Evolutionary conservation across 1,140 invertebrate genomes (phyloP).

Genomic region (Pseudomyrmex concolor): DNA sequence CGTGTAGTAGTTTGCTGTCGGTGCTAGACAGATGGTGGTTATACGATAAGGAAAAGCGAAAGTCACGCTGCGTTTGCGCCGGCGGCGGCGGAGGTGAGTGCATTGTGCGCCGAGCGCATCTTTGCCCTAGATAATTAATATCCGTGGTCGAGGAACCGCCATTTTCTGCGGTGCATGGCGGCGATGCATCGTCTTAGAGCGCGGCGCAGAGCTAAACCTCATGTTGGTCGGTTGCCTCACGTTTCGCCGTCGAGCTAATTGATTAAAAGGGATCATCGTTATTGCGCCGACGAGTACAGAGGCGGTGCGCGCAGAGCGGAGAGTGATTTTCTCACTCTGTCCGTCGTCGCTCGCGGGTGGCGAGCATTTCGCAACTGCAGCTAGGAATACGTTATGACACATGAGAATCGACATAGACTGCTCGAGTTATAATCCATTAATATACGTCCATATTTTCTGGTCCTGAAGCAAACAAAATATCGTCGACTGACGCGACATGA

Average conservation of each 20-base stretch:
- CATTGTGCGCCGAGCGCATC: slow-evolving; percentile 66
- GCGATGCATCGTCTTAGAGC: slow-evolving; percentile 26
- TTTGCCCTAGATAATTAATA: slow-evolving; percentile 81
- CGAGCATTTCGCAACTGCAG: slow-evolving; percentile 40
- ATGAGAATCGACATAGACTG: not conserved
- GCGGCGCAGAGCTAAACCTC: slow-evolving; percentile 37
- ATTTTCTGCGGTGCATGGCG: slow-evolving; percentile 58
- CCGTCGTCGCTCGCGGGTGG: slow-evolving; percentile 34
- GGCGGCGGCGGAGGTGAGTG: slow-evolving; percentile 26
- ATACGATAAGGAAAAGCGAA: slow-evolving; percentile 74
- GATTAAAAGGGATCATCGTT: slow-evolving; percentile 78
- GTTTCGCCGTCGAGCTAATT: slow-evolving; percentile 73
- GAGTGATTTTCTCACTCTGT: slow-evolving; percentile 59
- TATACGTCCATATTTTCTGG: slow-evolving; percentile 22
- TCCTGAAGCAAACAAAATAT: slow-evolving; percentile 6
- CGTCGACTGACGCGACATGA: slow-evolving; percentile 18
- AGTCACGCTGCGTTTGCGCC: slow-evolving; percentile 64
- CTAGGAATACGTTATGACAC: slow-evolving; percentile 33
- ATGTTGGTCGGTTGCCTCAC: slow-evolving; percentile 67
- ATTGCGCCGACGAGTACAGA: slow-evolving; percentile 52
- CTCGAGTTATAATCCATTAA: slow-evolving; percentile 43
- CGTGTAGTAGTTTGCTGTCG: not conserved
- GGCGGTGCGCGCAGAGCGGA: slow-evolving; percentile 37
- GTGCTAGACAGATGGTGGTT: slow-evolving; percentile 41
- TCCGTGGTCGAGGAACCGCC: slow-evolving; percentile 67